Evolutionary conservation across 2,113 vertebrate species (phyloP), one percentile per base, ranked within the genome.

Genomic region (Corythoichthys haematopterus): DNA sequence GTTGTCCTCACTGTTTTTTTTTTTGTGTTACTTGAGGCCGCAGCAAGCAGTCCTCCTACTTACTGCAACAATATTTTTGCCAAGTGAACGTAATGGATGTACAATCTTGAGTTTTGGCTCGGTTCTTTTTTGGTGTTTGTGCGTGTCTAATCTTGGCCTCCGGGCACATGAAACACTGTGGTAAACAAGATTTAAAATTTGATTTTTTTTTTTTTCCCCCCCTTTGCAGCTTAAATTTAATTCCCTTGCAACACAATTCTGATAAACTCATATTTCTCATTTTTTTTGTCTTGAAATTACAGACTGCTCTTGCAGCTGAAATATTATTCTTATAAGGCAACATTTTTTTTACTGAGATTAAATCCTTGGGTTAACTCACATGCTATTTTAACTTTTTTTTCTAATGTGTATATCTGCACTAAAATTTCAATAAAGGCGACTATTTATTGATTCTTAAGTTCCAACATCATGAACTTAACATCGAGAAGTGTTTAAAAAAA

Each of bases 1-100:
- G 38, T 62, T 62, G 6, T 43, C 36, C 7, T 6, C 38, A 40
- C 2, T 40, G 38, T 60, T 28, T 3, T 62, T 57, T 62, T 46
- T n/a, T 33, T 62, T 62, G 11, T 62, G 60, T 62, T 62, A 14
- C 60, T 62, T 46, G n/a, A 60, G 38, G 4, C 10, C 20, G 20
- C 40, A 46, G 43, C 43, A 28, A 12, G 43, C 43, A 2, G 40
- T 43, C 40, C 11, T 46, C 40, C 20, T 28, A 28, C 33, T 35
- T 13, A 55, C 59, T 14, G 43, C 20, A 14, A 36, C 13, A 4
- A 7, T 36, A 57, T 57, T 57, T n/a, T 62, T 62, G 60, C 60
- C 43, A 62, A 46, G 43, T 13, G 20, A 47, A 62, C 11, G 43
- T 62, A 46, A 62, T 62, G 43, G 45, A 62, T 12, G 43, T 33